Conservation (phyloP, 1,140 invertebrate species). For the Pinna nobilis region DNA sequence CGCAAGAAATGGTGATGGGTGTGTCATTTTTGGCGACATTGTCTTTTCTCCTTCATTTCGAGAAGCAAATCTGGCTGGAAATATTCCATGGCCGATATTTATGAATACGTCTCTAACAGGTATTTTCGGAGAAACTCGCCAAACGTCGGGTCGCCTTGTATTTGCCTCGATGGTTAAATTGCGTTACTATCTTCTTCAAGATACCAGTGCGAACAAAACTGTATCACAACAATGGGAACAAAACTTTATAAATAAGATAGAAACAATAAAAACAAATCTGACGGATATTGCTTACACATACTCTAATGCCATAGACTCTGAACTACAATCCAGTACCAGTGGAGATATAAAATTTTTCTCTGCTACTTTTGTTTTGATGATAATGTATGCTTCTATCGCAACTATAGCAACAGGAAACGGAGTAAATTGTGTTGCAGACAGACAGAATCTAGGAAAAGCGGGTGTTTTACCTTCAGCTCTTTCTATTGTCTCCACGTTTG, state of each 20-base stretch:
- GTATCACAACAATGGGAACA: neutral
- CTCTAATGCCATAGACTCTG: neutral
- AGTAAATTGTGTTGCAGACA: conserved; percentile 6
- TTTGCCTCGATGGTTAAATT: too few relatives aligned
- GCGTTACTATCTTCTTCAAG: neutral
- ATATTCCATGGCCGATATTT: too few relatives aligned
- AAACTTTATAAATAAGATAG: neutral
- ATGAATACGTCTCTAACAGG: too few relatives aligned
- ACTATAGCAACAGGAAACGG: neutral
- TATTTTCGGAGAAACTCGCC: too few relatives aligned
- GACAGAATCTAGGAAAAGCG: conserved; percentile 5
- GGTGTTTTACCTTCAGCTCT: conserved; percentile 12
- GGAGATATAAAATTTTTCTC: neutral
- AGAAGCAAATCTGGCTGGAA: too few relatives aligned
- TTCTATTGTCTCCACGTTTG: neutral
- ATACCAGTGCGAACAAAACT: too few relatives aligned
- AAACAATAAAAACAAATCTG: neutral
- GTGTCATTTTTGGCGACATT: too few relatives aligned
- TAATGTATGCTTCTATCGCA: neutral
- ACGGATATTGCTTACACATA: neutral
- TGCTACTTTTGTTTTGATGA: neutral
- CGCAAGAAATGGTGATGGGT: too few relatives aligned
- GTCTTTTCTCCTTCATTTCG: too few relatives aligned
- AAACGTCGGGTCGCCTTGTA: too few relatives aligned
- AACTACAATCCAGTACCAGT: neutral